Conservation (phyloP, 64 coral and sea anemone genomes). For the Catalaphyllia jardinei region DNA sequence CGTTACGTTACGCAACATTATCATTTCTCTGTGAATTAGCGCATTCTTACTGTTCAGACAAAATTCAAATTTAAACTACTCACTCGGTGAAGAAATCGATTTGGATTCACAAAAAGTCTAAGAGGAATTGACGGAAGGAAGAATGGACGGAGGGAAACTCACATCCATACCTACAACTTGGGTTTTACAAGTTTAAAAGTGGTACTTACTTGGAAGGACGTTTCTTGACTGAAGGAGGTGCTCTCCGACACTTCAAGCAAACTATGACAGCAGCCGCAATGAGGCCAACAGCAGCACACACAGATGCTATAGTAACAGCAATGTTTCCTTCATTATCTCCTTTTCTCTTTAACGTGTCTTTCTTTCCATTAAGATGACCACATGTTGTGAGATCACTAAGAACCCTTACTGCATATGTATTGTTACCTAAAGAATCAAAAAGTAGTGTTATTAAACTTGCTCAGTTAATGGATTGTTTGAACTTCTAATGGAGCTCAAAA, state of each 20-base stretch:
- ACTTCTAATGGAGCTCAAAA: no score
- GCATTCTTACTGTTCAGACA: no score
- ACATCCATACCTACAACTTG: background rate
- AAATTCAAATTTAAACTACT: no score
- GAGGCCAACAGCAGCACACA: conserved; percentile 76
- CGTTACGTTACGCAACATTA: no score
- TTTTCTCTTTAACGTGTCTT: background rate
- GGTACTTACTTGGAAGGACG: conserved; percentile 56
- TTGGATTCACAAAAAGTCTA: no score
- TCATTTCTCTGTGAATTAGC: no score
- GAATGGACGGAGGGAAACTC: no score
- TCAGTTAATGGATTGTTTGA: no score
- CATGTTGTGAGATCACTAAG: conserved; percentile 52
- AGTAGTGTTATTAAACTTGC: background rate
- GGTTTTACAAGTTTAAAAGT: background rate
- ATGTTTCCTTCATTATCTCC: conserved; percentile 45
- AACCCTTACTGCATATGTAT: conserved; percentile 60
- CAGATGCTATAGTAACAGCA: conserved; percentile 64
- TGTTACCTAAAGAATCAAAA: conserved; percentile 39
- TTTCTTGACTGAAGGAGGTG: conserved; percentile 61
- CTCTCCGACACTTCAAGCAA: conserved; percentile 67
- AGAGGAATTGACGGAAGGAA: no score
- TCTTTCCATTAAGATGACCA: background rate
- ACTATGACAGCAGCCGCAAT: conserved; percentile 68
- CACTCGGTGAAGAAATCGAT: no score